phyloP scores from a whole-genome alignment of 2,888 invertebrate genomes.

The Gisinianus flammeolus region DNA sequence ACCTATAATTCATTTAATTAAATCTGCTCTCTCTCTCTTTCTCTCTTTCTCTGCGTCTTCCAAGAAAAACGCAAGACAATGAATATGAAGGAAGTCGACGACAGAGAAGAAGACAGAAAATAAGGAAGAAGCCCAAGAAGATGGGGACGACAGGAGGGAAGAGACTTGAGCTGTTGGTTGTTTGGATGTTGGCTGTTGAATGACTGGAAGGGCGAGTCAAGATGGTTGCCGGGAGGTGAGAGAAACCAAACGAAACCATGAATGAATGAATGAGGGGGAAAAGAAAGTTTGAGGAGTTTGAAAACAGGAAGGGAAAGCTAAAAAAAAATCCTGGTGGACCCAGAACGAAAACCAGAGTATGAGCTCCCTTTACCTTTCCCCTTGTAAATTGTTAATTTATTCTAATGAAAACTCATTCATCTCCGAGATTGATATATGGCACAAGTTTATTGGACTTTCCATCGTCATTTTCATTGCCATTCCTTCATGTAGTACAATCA shows the following conservation, averaged over 20 bases:
- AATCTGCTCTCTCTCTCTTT: constrained; percentile 8
- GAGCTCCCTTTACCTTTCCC: not conserved
- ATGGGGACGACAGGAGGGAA: not conserved
- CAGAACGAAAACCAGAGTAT: too few relatives aligned
- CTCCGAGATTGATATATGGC: not conserved
- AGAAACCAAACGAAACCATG: too few relatives aligned
- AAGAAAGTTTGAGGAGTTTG: not conserved
- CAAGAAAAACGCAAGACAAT: not conserved
- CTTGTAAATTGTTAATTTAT: constrained; percentile 17
- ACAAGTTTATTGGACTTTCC: not conserved
- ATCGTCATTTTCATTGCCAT: too few relatives aligned
- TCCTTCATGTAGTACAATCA: too few relatives aligned
- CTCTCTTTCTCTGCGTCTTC: not conserved
- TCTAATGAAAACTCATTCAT: constrained; percentile 11
- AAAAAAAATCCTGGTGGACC: not conserved
- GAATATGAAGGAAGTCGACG: too few relatives aligned
- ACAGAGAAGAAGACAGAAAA: not conserved
- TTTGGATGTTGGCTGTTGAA: too few relatives aligned
- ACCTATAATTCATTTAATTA: constrained; percentile 23
- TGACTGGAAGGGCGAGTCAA: too few relatives aligned
- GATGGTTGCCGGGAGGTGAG: too few relatives aligned
- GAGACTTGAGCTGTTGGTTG: not conserved
- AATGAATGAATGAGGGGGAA: too few relatives aligned
- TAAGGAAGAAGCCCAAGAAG: not conserved
- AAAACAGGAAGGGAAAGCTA: not conserved